These are phyloP conservation scores for Encarsia formosa DNA, from an alignment of 2,888 invertebrate genomes.

Conservation along the genomic window DNA sequence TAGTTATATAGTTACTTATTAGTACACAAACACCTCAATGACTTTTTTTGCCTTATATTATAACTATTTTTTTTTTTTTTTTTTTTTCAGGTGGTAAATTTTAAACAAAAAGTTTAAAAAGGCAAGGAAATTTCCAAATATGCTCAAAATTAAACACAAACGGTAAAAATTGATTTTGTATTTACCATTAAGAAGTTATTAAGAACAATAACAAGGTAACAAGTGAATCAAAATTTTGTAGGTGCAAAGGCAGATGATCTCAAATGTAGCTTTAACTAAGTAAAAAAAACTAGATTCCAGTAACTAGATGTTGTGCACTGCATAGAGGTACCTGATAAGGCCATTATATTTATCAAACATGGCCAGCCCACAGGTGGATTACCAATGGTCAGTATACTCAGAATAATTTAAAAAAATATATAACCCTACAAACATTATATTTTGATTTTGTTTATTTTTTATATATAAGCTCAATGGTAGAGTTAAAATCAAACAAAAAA, in stretches of 20 bases:
- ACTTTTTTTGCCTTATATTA: no score
- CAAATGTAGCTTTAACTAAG: constrained; percentile 39
- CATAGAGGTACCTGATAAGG: constrained; percentile 44
- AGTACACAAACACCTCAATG: no score
- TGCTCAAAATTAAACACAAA: constrained; percentile 37
- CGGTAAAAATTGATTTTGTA: constrained; percentile 39
- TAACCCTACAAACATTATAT: no score
- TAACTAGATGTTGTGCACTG: constrained; percentile 42
- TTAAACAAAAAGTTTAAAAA: constrained; percentile 32
- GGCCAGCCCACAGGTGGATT: constrained; percentile 54
- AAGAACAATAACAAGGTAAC: no score
- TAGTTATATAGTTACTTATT: no score
- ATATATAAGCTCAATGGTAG: no score
- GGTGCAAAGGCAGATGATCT: constrained; percentile 46
- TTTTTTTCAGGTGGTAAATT: constrained; percentile 40
- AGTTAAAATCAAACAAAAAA: no score
- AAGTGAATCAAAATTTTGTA: constrained; percentile 12
- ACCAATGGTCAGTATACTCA: constrained; percentile 55
- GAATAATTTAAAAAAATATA: no score
- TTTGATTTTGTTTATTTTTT: no score
- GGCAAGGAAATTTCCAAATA: constrained; percentile 39
- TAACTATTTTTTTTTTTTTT: no score
- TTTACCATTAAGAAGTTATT: no score
- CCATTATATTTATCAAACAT: constrained; percentile 46
- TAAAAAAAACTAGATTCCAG: constrained; percentile 35